Percentiles rank a stretch among this genome's conserved stretches.
Conservation (phyloP, 2,113 vertebrate genomes). For the Corythornis madagascariensis region DNA sequence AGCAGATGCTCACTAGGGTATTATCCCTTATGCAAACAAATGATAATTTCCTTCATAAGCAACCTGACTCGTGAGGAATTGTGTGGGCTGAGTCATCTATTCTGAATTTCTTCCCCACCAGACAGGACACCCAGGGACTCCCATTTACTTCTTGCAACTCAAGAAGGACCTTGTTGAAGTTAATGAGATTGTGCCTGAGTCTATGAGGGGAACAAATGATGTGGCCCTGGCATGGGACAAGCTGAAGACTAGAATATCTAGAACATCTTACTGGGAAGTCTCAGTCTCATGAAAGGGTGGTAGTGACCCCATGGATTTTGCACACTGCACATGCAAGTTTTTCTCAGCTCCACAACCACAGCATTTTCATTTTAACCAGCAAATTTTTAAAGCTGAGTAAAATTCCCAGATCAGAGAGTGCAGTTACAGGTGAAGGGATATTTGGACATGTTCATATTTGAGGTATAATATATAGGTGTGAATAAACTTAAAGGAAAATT, state of each 20-base stretch:
- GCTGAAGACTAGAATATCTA: neutral
- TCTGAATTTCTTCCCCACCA: neutral
- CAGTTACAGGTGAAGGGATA: neutral
- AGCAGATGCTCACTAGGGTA: constrained; percentile 56
- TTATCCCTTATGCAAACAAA: constrained; percentile 53
- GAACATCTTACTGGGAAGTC: neutral
- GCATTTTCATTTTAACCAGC: neutral
- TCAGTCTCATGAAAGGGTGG: neutral
- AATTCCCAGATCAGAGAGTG: neutral
- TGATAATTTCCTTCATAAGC: neutral
- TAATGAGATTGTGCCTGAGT: neutral
- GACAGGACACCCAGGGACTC: neutral
- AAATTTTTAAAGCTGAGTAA: neutral
- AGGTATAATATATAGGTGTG: neutral
- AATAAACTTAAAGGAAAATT: neutral
- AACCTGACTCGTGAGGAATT: neutral
- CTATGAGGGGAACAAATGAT: neutral
- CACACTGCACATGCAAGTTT: rapidly evolving
- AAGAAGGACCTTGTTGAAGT: neutral
- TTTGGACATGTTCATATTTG: neutral
- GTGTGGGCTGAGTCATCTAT: neutral
- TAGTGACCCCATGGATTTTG: neutral
- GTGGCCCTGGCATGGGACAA: neutral
- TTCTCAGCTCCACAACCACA: neutral
- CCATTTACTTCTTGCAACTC: neutral